Conservation (phyloP, 2,113 vertebrate genomes). For the Geococcyx californianus region DNA sequence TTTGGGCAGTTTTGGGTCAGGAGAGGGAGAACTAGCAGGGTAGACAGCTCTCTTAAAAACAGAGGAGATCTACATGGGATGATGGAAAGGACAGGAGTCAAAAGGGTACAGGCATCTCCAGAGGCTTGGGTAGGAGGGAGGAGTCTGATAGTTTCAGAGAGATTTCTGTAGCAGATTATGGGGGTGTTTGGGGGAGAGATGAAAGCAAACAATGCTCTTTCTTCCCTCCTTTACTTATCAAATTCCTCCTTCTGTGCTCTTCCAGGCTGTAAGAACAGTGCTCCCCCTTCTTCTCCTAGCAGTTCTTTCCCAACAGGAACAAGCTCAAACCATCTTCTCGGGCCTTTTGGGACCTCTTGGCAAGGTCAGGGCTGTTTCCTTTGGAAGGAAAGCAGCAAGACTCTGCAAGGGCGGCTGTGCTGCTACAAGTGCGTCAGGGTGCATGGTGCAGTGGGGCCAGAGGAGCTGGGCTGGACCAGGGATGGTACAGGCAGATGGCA, state of each 20-base stretch:
- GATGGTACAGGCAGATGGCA: background rate
- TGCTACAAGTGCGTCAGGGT: accelerated
- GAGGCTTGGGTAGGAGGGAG: background rate
- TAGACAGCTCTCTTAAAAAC: background rate
- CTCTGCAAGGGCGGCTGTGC: background rate
- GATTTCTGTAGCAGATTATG: background rate
- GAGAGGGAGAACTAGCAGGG: background rate
- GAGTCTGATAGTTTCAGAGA: background rate
- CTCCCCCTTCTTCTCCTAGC: background rate
- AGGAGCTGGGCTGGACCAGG: background rate
- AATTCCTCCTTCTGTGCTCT: background rate
- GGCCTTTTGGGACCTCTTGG: background rate
- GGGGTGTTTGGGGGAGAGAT: background rate
- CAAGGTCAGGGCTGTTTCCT: background rate
- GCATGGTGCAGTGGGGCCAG: background rate
- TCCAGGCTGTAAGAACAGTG: background rate
- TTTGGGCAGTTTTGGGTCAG: background rate
- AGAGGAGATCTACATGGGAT: background rate
- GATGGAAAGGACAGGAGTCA: background rate
- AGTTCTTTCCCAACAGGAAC: background rate
- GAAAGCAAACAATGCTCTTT: background rate
- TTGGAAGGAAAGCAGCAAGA: background rate
- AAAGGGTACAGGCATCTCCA: background rate
- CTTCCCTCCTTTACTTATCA: background rate
- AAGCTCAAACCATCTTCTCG: background rate